phyloP scores from a whole-genome alignment of 2,797 vertebrate species.

The Poeciliopsis paucimaculata region DNA sequence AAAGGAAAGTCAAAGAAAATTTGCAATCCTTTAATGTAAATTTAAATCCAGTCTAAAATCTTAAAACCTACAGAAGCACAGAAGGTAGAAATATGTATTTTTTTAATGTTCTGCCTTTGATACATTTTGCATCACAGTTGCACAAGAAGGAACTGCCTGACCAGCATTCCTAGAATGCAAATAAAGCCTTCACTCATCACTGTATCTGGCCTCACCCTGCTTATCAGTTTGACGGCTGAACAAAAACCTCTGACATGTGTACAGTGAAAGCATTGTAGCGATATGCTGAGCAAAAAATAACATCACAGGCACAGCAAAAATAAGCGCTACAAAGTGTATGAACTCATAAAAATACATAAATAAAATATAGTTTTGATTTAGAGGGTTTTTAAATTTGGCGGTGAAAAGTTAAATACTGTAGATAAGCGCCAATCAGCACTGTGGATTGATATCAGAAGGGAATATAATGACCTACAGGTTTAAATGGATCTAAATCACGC shows the following conservation, averaged over 20 bases:
- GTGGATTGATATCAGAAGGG: background rate
- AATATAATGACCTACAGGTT: background rate
- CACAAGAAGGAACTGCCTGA: background rate
- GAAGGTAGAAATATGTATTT: background rate
- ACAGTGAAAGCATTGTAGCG: background rate
- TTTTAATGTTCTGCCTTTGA: background rate
- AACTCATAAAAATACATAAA: background rate
- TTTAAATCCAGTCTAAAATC: background rate
- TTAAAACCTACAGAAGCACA: background rate
- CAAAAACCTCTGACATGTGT: background rate
- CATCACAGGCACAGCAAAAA: background rate
- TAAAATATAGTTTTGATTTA: background rate
- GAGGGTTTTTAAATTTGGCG: too few relatives aligned
- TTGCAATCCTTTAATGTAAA: background rate
- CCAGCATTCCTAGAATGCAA: slow-evolving; percentile 5
- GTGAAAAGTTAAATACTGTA: background rate
- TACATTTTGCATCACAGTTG: background rate
- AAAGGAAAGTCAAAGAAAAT: background rate
- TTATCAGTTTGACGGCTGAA: slow-evolving; percentile 30
- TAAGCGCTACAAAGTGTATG: background rate
- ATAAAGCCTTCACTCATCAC: slow-evolving; percentile 5
- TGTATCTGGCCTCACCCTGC: slow-evolving; percentile 13
- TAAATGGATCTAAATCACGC: background rate
- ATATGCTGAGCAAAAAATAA: background rate
- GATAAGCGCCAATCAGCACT: background rate